Conservation (phyloP, 92 coral and sea anemone species). For the Parazoanthus swiftii region DNA sequence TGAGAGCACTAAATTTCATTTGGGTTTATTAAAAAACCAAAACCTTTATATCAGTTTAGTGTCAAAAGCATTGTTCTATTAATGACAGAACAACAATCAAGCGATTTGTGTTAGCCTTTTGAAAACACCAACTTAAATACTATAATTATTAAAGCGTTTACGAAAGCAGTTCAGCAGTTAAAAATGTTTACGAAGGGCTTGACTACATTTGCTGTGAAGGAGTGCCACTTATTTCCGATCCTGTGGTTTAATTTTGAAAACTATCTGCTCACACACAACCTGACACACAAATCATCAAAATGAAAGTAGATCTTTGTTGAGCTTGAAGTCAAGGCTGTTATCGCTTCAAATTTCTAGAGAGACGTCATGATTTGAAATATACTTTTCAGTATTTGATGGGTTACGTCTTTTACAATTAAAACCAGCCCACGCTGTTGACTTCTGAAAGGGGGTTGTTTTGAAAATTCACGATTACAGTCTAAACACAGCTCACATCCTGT, state of each 20-base stretch:
- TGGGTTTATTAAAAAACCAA: not conserved
- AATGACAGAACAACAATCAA: constrained; percentile 16
- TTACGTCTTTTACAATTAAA: not conserved
- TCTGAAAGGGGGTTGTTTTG: not conserved
- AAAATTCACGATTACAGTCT: not conserved
- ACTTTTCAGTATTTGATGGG: not conserved
- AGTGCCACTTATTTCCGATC: constrained; percentile 23
- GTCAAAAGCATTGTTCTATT: constrained; percentile 13
- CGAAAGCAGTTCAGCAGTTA: not conserved
- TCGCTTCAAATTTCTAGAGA: not conserved
- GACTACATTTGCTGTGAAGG: not conserved
- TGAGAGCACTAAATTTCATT: not conserved
- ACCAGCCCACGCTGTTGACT: too few species aligned
- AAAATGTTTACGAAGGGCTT: constrained; percentile 24
- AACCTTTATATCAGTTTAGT: not conserved
- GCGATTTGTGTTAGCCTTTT: not conserved
- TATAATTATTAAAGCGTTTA: not conserved
- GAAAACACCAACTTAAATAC: not conserved
- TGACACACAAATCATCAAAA: not conserved
- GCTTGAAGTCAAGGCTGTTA: not conserved
- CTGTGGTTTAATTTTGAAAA: not conserved
- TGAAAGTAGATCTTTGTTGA: not conserved
- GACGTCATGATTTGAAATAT: too few species aligned
- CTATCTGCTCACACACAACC: not conserved
- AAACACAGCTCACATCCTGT: too few species aligned